Base-by-base conservation (phyloP, 2,113 vertebrate genomes). In the Otocyon megalotis region DNA sequence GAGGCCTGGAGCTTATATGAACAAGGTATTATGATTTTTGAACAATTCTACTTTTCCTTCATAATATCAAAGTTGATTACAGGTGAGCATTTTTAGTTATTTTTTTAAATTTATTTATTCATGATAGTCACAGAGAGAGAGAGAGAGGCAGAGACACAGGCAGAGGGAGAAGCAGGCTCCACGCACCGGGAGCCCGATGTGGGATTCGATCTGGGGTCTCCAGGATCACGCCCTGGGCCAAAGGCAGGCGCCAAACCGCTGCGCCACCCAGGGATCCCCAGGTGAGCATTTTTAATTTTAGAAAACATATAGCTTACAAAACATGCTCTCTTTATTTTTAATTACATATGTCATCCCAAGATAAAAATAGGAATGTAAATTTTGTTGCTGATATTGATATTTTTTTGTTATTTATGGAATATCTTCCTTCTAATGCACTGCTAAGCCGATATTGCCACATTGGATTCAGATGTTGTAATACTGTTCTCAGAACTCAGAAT, bases 271-370 rank as follows among this genome's bases (percentile, higher is more conserved):
- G n/a, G n/a, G n/a, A n/a, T n/a, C n/a, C n/a, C n/a, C 26, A 82
- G 53, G 53, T 58, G 82, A 67, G 32, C 58, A 93, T 35, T 48
- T 95, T 65, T 79, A 53, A 90, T 43, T 93, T 95, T 24, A 65
- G 88, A 81, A 95, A 63, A 26, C 19, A 32, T 30, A 37, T 14
- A 72, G 28, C 28, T 86, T 72, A 12, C 15, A 54, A 54, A 54
- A 54, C 54, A 54, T 54, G 54, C 15, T 54, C 63, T 82, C 89
- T 62, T 26, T 71, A 65, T 83, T 79, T 89, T 71, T 43, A 43
- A 79, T 97, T 93, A 79, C 7, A n/a, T 35, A 74, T 65, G 37
- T 28, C 28, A 83, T 69, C 72, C 60, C 37, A 90, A 74, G 58
- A 87, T 50, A 77, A 65, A 94, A 90, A 56, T 3, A 87, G 35